Evolutionary conservation across 2,888 invertebrate genomes (phyloP).

Genomic region (Agrotis ipsilon): DNA sequence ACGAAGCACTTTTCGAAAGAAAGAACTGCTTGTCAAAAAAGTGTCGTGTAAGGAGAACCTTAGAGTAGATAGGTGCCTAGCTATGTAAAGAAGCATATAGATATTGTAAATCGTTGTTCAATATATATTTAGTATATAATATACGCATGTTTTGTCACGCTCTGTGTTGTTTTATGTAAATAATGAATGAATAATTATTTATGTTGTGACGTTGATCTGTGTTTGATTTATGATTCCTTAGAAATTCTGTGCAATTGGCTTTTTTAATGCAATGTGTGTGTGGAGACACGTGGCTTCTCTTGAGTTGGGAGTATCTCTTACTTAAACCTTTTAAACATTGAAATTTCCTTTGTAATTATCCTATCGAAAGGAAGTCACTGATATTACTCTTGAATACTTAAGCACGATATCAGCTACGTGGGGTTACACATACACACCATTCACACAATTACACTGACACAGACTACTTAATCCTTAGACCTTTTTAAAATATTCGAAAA

Average conservation of each 20-base stretch:
- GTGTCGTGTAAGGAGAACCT: not conserved
- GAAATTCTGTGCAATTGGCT: slow-evolving; percentile 43
- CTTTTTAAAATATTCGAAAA: no score
- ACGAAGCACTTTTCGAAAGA: not conserved
- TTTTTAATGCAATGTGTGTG: slow-evolving; percentile 10
- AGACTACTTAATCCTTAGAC: no score
- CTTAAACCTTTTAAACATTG: not conserved
- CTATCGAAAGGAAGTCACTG: no score
- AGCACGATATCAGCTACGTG: not conserved
- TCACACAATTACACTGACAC: no score
- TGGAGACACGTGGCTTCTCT: not conserved
- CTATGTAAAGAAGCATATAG: slow-evolving; percentile 21
- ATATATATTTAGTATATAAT: slow-evolving; percentile 37
- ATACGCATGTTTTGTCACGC: slow-evolving; percentile 70
- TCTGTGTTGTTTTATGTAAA: slow-evolving; percentile 81
- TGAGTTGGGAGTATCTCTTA: not conserved
- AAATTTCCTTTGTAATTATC: not conserved
- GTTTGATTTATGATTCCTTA: slow-evolving; percentile 78
- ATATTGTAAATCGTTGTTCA: slow-evolving; percentile 52
- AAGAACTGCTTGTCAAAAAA: not conserved
- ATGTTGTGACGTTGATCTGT: slow-evolving; percentile 82
- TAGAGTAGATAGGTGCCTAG: slow-evolving; percentile 12
- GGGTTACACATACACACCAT: not conserved
- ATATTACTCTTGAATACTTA: no score
- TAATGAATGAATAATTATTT: slow-evolving; percentile 86